Conservation (phyloP, 2,797 vertebrate species). For the Lemur catta region DNA sequence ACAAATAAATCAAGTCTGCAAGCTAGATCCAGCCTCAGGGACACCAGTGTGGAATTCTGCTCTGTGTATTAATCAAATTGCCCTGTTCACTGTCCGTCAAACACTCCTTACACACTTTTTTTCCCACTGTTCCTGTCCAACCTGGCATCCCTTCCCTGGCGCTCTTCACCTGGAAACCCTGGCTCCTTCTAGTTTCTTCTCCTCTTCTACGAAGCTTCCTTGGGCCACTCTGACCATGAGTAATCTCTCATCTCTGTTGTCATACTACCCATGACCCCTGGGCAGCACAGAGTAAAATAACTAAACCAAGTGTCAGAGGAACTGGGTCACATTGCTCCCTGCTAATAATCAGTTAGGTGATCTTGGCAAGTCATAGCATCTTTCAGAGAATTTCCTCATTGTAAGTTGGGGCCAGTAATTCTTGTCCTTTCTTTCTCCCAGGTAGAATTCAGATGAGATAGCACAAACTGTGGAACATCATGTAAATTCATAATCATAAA, state of each 20-base stretch:
- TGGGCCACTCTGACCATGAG: neutral
- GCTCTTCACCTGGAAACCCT: neutral
- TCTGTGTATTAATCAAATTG: neutral
- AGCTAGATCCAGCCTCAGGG: neutral
- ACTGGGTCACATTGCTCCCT: neutral
- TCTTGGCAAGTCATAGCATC: neutral
- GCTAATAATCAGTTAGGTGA: neutral
- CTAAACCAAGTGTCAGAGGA: neutral
- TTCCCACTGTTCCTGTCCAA: neutral
- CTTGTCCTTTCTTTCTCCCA: neutral
- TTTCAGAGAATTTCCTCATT: neutral
- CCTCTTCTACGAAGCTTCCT: neutral
- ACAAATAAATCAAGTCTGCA: neutral
- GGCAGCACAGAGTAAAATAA: neutral
- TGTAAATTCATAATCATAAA: neutral
- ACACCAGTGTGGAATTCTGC: neutral
- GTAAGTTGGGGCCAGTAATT: neutral
- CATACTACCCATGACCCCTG: neutral
- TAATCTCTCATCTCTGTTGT: neutral
- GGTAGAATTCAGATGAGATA: neutral
- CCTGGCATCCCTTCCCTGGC: neutral
- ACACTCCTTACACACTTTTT: neutral
- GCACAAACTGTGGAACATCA: neutral
- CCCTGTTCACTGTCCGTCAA: neutral
- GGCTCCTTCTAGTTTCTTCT: neutral